Evolutionary conservation across 2,888 invertebrate genomes (phyloP), one percentile per base, ranked within the genome.

Genomic region (Pinctada fucata): DNA sequence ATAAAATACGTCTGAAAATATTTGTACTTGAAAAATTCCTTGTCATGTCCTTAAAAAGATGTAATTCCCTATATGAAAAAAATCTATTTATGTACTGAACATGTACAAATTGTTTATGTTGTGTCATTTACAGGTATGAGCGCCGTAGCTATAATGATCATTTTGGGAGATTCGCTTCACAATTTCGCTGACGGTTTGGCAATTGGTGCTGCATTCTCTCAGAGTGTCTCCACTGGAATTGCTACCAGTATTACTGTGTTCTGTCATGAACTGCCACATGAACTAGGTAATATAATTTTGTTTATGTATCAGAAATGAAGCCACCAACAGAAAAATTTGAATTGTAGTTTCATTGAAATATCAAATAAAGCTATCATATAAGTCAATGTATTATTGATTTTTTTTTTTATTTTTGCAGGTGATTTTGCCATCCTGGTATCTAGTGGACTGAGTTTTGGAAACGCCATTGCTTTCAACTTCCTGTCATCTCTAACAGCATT

Each of bases 241-340:
- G 91, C 93, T 3, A 93, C 93, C 0, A 88, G 92, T 4, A 88
- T 93, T 16, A 93, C 93, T 4, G 93, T 93, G 45, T 89, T 93
- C 65, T 93, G 92, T 79, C 93, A 93, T 85, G 93, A 93, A 83
- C 82, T 93, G 16, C 93, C 93, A n/a, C 93, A 93, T 79, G 93
- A 93, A 87, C 85, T 93, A 49, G 93, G 93, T 93, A 81, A 70
- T 80, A 49, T 16, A 31, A 31, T 31, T 31, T 31, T 31, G 31
- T 31, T 31, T 31, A 31, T 31, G 31, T 31, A 31, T 31, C 31
- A 31, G 31, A 31, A 1, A 1, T 31, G 31, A 31, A 31, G 31
- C 31, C 31, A 31, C 31, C 31, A 31, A 31, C 31, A 31, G 31
- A 31, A 31, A 31, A 31, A 31, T 31, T 31, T 31, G 31, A 31